A percentile compares a stretch with the other conserved stretches of the same genome.
phyloP scores from a whole-genome alignment of 1,140 invertebrate species.

The Nasonia longicornis region DNA sequence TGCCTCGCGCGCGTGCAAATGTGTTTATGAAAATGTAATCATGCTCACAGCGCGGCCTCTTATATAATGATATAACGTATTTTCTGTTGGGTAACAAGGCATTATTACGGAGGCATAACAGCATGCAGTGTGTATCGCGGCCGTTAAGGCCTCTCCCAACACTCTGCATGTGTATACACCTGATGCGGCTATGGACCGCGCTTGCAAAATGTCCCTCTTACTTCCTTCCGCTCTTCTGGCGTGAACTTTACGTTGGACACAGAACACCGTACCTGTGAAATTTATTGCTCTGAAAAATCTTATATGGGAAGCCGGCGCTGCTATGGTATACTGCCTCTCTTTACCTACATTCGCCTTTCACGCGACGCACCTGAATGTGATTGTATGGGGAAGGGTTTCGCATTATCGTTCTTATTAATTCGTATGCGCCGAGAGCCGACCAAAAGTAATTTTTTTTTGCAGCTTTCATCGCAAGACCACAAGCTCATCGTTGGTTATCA shows the following conservation, averaged over 20 bases:
- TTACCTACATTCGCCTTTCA: not conserved
- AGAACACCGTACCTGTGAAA: constrained; percentile 11
- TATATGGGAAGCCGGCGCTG: not conserved
- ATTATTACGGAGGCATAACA: not conserved
- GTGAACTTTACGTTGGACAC: constrained; percentile 23
- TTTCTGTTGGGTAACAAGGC: constrained; percentile 5
- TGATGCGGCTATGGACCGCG: not conserved
- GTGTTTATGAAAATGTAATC: not conserved
- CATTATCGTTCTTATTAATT: constrained; percentile 2
- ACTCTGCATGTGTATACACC: not conserved
- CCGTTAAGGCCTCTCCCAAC: not conserved
- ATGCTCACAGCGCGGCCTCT: not conserved
- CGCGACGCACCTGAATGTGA: not conserved
- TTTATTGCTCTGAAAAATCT: constrained; percentile 34
- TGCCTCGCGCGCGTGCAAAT: not conserved
- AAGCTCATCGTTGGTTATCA: too few species aligned
- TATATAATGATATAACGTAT: constrained; percentile 2
- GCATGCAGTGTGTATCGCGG: not conserved
- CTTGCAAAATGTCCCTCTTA: not conserved
- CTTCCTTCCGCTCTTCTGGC: not conserved
- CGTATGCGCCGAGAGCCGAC: not conserved
- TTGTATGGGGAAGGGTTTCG: not conserved
- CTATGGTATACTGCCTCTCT: not conserved
- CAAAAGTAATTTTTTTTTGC: not conserved
- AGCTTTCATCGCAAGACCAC: not conserved